phyloP scores from a whole-genome alignment of 2,113 vertebrate genomes.

The Chaenogobius annularis region DNA sequence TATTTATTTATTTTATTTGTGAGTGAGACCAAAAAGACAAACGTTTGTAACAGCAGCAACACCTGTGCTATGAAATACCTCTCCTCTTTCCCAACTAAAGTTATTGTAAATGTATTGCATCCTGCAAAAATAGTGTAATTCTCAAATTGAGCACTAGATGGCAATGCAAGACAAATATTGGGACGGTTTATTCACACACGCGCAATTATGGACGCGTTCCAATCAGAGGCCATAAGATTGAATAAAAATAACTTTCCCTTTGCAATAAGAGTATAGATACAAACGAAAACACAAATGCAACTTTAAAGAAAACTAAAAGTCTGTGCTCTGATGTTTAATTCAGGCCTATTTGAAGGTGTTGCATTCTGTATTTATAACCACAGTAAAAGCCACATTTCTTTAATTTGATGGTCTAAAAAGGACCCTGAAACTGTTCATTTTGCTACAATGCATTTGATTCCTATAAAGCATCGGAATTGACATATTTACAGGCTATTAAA shows the following conservation, averaged over 20 bases:
- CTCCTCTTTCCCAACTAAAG: too few species aligned
- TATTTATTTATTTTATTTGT: background rate
- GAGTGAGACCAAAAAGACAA: background rate
- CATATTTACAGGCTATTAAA: background rate
- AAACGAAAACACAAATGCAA: background rate
- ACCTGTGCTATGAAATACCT: too few species aligned
- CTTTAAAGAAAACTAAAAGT: background rate
- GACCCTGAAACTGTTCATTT: background rate
- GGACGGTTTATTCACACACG: background rate
- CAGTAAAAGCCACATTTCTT: background rate
- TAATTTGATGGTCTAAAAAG: background rate
- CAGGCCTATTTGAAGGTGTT: background rate
- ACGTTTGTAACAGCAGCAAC: background rate
- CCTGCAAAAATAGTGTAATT: conserved; percentile 30
- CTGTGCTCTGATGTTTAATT: background rate
- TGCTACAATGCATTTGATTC: background rate
- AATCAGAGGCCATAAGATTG: background rate
- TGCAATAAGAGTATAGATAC: background rate
- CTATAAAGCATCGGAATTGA: background rate
- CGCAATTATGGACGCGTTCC: background rate
- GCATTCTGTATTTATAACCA: background rate
- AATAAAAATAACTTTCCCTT: background rate
- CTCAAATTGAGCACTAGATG: conserved; percentile 54
- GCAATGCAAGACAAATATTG: conserved; percentile 32
- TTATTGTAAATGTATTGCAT: too few species aligned